Evolutionary conservation across 2,888 invertebrate genomes (phyloP).

Genomic region (Marronus borbonicus): DNA sequence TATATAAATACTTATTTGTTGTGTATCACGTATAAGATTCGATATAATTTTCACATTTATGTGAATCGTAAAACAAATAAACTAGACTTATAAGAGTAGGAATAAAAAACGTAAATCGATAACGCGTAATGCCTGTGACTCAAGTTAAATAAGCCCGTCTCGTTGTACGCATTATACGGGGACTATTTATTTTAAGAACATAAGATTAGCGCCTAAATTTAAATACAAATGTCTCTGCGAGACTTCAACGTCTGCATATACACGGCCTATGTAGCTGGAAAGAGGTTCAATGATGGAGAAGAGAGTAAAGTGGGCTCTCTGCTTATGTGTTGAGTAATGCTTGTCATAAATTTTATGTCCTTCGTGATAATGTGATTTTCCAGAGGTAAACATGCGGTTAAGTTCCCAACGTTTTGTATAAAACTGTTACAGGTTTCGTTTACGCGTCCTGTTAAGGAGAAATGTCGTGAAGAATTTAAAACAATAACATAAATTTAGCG

Average conservation of each 20-base stretch:
- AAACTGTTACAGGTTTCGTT: constrained; percentile 41
- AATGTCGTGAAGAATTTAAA: constrained; percentile 22
- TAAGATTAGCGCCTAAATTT: constrained; percentile 47
- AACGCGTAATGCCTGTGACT: constrained; percentile 20
- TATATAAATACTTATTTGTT: constrained; percentile 21
- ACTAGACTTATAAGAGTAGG: neutral
- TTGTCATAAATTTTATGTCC: constrained; percentile 48
- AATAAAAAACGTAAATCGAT: constrained; percentile 35
- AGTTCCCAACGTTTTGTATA: constrained; percentile 30
- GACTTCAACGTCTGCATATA: constrained; percentile 37
- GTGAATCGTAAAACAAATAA: constrained; percentile 32
- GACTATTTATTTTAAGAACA: constrained; percentile 46
- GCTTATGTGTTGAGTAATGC: constrained; percentile 44
- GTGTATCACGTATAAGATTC: neutral
- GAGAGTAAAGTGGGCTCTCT: constrained; percentile 42
- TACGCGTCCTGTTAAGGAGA: constrained; percentile 24
- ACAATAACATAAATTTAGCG: constrained; percentile 17
- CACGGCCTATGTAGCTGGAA: neutral
- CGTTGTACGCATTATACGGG: constrained; percentile 12
- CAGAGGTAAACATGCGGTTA: constrained; percentile 42
- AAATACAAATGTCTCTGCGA: constrained; percentile 49
- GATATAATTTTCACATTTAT: constrained; percentile 10
- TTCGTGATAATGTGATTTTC: constrained; percentile 46
- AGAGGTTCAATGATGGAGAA: constrained; percentile 11
- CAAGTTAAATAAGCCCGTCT: constrained; percentile 20